phyloP scores from a whole-genome alignment of 2,888 invertebrate species.

The Stenichneumon culpator region DNA sequence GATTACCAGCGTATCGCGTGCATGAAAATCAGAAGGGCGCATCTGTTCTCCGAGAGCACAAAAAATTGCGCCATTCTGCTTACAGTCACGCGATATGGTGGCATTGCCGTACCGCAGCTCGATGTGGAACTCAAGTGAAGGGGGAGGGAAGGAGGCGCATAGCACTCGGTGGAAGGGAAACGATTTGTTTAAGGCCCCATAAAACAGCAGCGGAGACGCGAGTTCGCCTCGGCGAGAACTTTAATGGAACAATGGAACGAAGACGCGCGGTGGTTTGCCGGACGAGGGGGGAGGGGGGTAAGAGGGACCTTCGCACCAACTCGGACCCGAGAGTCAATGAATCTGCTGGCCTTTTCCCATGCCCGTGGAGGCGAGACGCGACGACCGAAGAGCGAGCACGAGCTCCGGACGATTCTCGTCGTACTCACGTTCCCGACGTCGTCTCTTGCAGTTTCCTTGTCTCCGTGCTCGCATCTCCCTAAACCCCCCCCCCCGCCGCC shows the following conservation, averaged over 20 bases:
- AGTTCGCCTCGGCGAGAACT: conserved; percentile 36
- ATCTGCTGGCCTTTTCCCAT: conserved; percentile 81
- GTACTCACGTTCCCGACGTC: conserved; percentile 31
- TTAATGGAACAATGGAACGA: conserved; percentile 75
- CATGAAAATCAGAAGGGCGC: background rate
- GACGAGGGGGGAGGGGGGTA: conserved; percentile 17
- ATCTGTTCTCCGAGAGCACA: background rate
- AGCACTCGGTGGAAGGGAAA: conserved; percentile 66
- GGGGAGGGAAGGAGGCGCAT: background rate
- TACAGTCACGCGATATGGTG: background rate
- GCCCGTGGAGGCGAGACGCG: conserved; percentile 72
- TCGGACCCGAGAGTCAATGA: conserved; percentile 80
- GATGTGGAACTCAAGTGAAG: background rate
- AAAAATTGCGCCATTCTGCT: background rate
- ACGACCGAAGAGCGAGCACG: conserved; percentile 58
- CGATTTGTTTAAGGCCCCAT: conserved; percentile 77
- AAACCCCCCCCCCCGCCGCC: background rate
- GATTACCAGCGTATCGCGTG: conserved; percentile 4
- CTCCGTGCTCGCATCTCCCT: conserved; percentile 45
- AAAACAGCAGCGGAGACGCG: conserved; percentile 69
- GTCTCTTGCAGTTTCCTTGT: conserved; percentile 59
- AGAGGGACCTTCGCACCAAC: conserved; percentile 72
- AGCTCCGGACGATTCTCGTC: conserved; percentile 50
- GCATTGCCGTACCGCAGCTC: background rate
- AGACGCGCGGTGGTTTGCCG: conserved; percentile 34